phyloP scores from a whole-genome alignment of 2,888 invertebrate species.

The Agrotis segetum region DNA sequence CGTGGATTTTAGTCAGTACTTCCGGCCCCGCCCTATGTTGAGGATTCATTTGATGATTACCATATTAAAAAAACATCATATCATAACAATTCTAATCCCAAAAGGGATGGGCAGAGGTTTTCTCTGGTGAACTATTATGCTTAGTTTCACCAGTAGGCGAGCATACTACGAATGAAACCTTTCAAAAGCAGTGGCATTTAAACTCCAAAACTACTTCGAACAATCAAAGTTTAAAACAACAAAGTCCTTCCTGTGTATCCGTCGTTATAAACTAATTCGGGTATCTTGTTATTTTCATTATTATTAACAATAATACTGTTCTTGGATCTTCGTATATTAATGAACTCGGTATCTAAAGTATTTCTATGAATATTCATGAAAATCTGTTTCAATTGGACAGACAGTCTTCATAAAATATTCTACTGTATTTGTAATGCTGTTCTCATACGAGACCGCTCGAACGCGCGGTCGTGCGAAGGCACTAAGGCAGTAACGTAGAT shows the following conservation, averaged over 20 bases:
- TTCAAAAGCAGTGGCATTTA: neutral
- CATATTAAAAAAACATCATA: no score
- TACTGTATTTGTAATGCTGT: conserved; percentile 17
- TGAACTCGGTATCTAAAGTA: conserved; percentile 27
- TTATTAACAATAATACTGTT: conserved; percentile 6
- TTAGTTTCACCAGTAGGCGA: no score
- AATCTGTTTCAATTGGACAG: conserved; percentile 25
- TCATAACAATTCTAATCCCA: no score
- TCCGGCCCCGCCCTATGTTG: no score
- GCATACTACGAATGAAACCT: no score
- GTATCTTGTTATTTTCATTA: neutral
- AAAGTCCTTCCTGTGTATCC: neutral
- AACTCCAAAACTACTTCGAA: neutral
- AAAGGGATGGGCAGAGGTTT: no score
- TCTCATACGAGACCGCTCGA: no score
- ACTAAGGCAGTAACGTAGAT: no score
- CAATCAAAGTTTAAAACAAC: neutral
- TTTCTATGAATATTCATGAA: conserved; percentile 49
- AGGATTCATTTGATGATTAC: no score
- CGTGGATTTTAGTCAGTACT: no score
- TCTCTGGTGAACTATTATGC: no score
- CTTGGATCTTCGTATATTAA: conserved; percentile 1
- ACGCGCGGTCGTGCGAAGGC: no score
- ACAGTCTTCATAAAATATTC: conserved; percentile 11
- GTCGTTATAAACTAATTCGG: neutral